Evolutionary conservation across 37 sponge, comb jelly and placozoan species (phyloP).

Genomic region (Axinella damicornis): DNA sequence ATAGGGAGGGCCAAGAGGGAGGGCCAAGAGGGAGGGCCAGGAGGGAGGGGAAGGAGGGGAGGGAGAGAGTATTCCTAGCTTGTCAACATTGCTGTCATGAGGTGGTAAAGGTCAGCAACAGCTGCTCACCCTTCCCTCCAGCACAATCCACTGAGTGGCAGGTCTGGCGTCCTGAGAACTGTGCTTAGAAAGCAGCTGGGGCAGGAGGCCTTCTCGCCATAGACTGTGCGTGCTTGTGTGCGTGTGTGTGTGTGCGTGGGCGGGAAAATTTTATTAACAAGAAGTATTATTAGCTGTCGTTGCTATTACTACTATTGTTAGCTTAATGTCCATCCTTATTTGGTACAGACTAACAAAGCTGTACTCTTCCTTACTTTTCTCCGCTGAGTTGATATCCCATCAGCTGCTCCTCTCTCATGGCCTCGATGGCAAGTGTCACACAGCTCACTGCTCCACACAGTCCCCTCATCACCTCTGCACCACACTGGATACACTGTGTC

Average conservation of each 20-base stretch:
- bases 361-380: background rate
- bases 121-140: conserved; percentile 47
- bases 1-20: no score
- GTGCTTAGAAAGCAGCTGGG: conserved; percentile 5
- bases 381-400: conserved; percentile 35
- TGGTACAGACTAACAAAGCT: no score
- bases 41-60: no score
- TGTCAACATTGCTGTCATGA: no score
- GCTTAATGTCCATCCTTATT: no score
- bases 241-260: background rate
- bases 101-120: no score
- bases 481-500: conserved; percentile 39
- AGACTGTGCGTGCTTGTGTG: background rate
- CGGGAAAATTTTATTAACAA: no score
- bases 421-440: conserved; percentile 24
- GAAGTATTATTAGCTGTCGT: no score
- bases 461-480: conserved; percentile 42
- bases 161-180: background rate
- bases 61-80: no score
- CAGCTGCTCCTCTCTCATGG: conserved; percentile 50
- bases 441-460: background rate
- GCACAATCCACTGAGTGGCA: conserved; percentile 31
- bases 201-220: conserved; percentile 64
- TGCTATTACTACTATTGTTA: no score
- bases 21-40: no score